Percentiles rank a stretch among this genome's conserved stretches.
Evolutionary conservation across 2,797 vertebrate species (phyloP).

Genomic region (Tadarida brasiliensis): DNA sequence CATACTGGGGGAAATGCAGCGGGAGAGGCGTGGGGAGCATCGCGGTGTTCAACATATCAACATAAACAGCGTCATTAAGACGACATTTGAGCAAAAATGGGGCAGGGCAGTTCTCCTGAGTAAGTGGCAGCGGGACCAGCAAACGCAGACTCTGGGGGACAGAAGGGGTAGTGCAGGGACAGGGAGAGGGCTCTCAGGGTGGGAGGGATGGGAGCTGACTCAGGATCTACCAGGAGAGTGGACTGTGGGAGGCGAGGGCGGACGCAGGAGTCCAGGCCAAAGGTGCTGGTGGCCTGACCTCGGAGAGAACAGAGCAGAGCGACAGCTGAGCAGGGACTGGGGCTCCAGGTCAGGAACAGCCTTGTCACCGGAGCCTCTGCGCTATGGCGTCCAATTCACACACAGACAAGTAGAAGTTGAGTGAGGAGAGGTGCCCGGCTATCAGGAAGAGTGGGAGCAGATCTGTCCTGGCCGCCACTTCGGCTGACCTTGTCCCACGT

Average conservation of each 20-base stretch:
- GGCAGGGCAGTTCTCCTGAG: background rate
- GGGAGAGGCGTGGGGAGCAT: background rate
- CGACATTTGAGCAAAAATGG: background rate
- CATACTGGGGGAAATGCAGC: background rate
- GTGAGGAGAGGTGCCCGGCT: background rate
- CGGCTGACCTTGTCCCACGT: background rate
- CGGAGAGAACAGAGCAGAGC: background rate
- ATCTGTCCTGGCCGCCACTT: background rate
- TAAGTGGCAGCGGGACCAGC: background rate
- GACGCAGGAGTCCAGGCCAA: background rate
- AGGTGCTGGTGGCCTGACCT: background rate
- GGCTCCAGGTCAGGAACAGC: background rate
- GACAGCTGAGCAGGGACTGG: background rate
- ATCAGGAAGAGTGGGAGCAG: background rate
- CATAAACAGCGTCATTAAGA: background rate
- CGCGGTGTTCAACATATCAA: background rate
- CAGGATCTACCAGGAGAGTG: background rate
- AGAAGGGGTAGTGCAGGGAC: background rate
- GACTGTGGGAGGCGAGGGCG: background rate
- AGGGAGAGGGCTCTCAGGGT: background rate
- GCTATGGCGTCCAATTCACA: background rate
- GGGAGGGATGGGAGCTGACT: background rate
- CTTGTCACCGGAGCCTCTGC: background rate
- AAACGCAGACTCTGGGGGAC: background rate
- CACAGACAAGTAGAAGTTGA: background rate